Evolutionary conservation across 1,140 invertebrate genomes (phyloP).

Genomic region (Rhopalosiphum padi): DNA sequence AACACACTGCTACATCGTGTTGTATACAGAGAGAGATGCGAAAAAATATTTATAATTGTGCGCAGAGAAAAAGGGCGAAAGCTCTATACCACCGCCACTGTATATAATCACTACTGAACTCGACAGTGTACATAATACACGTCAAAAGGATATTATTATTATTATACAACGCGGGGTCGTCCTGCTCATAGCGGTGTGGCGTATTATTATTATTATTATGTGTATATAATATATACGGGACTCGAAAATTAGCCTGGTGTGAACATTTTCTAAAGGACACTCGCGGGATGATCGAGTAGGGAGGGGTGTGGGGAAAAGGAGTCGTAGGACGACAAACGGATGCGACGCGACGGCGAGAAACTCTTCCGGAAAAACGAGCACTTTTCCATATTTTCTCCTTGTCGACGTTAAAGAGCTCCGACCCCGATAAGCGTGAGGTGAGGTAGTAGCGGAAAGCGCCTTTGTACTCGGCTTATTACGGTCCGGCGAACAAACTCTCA

Average conservation of each 20-base stretch:
- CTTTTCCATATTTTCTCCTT: conserved; percentile 53
- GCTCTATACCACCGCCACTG: neutral
- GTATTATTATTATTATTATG: neutral
- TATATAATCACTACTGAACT: neutral
- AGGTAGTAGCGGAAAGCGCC: neutral
- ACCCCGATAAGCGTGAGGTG: neutral
- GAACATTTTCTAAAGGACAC: conserved; percentile 56
- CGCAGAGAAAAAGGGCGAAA: neutral
- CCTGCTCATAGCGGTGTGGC: neutral
- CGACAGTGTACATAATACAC: neutral
- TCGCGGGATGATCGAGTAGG: neutral
- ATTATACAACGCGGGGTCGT: conserved; percentile 25
- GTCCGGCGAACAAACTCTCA: conserved; percentile 42
- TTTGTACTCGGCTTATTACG: conserved; percentile 54
- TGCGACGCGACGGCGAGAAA: neutral
- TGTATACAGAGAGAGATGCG: neutral
- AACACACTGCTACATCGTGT: neutral
- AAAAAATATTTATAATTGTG: conserved; percentile 7
- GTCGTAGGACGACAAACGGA: neutral
- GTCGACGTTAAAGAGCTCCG: neutral
- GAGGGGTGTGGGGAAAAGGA: neutral
- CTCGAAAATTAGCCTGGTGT: conserved; percentile 55
- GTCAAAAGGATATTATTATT: conserved; percentile 45
- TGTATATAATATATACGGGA: neutral
- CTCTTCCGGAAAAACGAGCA: conserved; percentile 54